Base-by-base conservation (phyloP, 1,140 invertebrate genomes). In the Lepidurus arcticus region DNA sequence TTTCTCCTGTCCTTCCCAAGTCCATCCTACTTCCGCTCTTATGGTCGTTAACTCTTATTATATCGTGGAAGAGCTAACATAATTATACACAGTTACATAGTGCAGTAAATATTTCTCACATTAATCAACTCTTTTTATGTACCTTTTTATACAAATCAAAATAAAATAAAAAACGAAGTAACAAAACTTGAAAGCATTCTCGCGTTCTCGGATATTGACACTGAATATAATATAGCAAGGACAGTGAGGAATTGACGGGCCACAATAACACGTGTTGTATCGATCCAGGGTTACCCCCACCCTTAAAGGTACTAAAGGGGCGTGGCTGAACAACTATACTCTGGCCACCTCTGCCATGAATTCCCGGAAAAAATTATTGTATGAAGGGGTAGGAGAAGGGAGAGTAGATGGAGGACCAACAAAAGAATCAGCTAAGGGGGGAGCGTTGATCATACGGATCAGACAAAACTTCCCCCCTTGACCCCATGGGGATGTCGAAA, bases 261-360 rank as follows among this genome's bases (percentile, higher is more conserved):
- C 53, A 65, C 53, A 65, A 34, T 34, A 34, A 65, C 53, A 65
- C 53, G 53, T 65, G 53, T 65, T 65, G 53, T 65, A 65, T 65
- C 21, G 53, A 65, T 65, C 53, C 53, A 65, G 6, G 53, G 9
- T 65, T 65, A 65, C 53, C 53, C 53, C 53, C 21, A 65, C 53
- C 53, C 53, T 65, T 65, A 65, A 65, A 65, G 53, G 53, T 65
- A 65, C 53, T 7, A 65, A 65, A 16, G 53, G 53, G 53, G 53
- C 53, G 53, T 16, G 53, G 53, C 21, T 13, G 13, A 21, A 11
- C 53, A 65, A 65, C 53, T 16, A 65, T 65, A 21, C 53, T 65
- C 8, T 34, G 34, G 53, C 8, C 13, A 21, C 45, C 45, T 9
- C 45, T 4, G 34, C 4, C 45, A 47, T 11, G 16, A 65, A 21